These are phyloP conservation scores for Periparus ater DNA, from an alignment of 2,797 vertebrate species.

Conservation along the genomic window DNA sequence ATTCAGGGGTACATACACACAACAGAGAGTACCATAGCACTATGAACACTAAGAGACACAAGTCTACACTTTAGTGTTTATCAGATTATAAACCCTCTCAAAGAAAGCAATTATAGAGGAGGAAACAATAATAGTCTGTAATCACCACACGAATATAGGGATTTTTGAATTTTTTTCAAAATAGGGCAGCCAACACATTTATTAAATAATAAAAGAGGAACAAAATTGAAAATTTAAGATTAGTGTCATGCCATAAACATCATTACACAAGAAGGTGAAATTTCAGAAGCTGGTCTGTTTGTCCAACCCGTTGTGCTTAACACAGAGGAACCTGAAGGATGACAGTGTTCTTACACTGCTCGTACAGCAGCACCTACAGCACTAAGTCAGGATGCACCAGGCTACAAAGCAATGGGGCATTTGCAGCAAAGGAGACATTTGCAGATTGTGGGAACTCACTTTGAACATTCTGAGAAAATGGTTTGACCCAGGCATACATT, in stretches of 20 bases:
- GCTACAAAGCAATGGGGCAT: neutral
- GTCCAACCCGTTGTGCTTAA: neutral
- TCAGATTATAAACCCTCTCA: neutral
- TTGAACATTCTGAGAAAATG: constrained; percentile 87
- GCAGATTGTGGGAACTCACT: constrained; percentile 77
- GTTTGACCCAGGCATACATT: constrained; percentile 96
- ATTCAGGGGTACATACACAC: neutral
- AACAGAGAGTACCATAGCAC: neutral
- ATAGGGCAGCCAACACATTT: neutral
- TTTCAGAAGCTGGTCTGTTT: neutral
- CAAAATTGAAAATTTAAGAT: neutral
- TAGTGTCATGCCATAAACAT: neutral
- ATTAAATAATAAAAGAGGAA: neutral
- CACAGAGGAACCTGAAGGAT: neutral
- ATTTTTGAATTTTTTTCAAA: neutral
- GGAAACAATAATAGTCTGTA: neutral
- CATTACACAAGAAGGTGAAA: neutral
- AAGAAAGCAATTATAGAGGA: neutral
- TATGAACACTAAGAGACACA: neutral
- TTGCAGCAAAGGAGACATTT: neutral
- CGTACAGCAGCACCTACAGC: accelerated
- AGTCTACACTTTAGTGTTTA: neutral
- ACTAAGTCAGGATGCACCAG: neutral
- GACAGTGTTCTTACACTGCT: neutral
- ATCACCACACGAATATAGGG: neutral